Conservation (phyloP, 1,140 invertebrate species). For the Aphis craccivora region DNA sequence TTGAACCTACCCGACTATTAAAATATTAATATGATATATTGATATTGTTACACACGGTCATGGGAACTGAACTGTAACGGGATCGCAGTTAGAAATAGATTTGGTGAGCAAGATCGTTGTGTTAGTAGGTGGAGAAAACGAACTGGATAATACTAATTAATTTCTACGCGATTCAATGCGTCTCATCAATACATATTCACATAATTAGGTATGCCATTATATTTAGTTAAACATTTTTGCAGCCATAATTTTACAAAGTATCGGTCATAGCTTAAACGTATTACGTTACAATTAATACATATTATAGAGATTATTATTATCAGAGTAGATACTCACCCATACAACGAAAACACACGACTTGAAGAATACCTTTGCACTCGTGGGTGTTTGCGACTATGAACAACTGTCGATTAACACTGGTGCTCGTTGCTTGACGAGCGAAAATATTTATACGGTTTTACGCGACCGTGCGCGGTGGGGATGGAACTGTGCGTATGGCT, state of each 20-base stretch:
- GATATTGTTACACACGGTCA: not conserved
- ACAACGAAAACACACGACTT: conserved; percentile 52
- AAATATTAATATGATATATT: not conserved
- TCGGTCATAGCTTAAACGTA: not conserved
- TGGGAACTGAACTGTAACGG: not conserved
- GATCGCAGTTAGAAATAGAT: no score
- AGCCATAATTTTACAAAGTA: not conserved
- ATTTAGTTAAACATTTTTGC: no score
- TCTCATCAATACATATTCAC: no score
- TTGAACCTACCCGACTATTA: not conserved
- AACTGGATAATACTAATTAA: not conserved
- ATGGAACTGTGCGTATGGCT: not conserved
- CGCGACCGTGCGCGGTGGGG: not conserved
- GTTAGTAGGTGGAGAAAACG: not conserved
- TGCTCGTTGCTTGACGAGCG: not conserved
- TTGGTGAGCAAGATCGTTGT: not conserved
- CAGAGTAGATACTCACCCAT: conserved; percentile 8
- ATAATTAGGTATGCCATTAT: no score
- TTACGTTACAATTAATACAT: not conserved
- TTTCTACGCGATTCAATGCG: no score
- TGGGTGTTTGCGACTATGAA: not conserved
- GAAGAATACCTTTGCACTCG: conserved; percentile 41
- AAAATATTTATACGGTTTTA: conserved; percentile 30
- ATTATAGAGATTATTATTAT: not conserved
- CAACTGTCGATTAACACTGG: not conserved